phyloP scores from a whole-genome alignment of 1,140 invertebrate genomes.

The Dreissena polymorpha region DNA sequence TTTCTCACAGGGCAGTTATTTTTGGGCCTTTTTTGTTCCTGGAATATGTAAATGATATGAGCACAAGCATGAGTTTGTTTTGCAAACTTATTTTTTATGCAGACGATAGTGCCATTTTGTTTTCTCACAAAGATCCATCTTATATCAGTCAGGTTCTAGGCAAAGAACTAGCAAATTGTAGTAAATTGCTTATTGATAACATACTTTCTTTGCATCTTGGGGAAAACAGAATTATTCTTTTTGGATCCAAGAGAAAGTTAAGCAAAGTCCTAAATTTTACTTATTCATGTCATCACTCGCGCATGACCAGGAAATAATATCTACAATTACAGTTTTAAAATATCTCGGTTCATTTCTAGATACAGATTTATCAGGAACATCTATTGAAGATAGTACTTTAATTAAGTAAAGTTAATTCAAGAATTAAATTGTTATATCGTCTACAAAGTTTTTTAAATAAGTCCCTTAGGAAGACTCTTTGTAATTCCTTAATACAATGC shows the following conservation, averaged over 20 bases:
- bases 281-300: too few species aligned
- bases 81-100: slow-evolving; percentile 17
- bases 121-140: slow-evolving; percentile 12
- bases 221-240: slow-evolving; percentile 23
- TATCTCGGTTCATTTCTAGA: background rate
- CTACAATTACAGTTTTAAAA: too few species aligned
- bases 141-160: background rate
- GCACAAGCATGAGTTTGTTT: background rate
- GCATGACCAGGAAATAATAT: too few species aligned
- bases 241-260: background rate
- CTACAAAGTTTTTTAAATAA: background rate
- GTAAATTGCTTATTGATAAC: slow-evolving; percentile 13
- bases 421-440: slow-evolving; percentile 14
- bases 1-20: background rate
- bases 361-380: background rate
- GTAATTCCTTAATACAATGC: background rate
- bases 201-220: slow-evolving; percentile 10
- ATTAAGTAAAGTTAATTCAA: background rate
- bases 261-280: background rate
- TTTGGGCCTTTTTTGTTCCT: slow-evolving; percentile 9
- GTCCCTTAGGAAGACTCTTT: background rate
- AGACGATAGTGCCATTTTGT: slow-evolving; percentile 33
- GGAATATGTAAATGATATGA: slow-evolving; percentile 21
- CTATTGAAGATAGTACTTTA: background rate
- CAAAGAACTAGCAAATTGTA: background rate